Evolutionary conservation across 2,888 invertebrate species (phyloP), one percentile per base, ranked within the genome.

Genomic region (Coenonympha glycerion): DNA sequence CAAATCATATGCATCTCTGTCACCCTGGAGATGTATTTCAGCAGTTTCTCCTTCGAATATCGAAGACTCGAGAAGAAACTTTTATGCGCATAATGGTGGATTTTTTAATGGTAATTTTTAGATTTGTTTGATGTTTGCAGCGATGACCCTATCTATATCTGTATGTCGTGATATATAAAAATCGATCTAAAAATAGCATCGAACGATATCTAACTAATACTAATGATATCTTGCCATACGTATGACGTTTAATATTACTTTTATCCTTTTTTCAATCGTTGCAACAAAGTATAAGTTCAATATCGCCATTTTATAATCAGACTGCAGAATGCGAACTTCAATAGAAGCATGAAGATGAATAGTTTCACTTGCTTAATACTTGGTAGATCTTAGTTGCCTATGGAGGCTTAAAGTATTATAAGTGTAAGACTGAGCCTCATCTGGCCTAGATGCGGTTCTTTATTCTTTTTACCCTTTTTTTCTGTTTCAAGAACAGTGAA

Each of bases 371-470:
- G n/a, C n/a, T n/a, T n/a, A n/a, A n/a, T n/a, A n/a, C n/a, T n/a
- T n/a, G n/a, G n/a, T n/a, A n/a, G n/a, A n/a, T 36, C 36, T 36
- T 16, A 16, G 9, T 39, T 15, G 22, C 15, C 22, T 15, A 44
- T 31, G 22, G 31, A 21, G 30, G 34, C 40, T 36, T 40, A 51
- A 34, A 34, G 36, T 41, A 36, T 47, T 51, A 47, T 39, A 26
- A 28, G 15, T 22, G 22, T 22, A n/a, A 15, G 39, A 24, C 33
- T 41, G 36, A 51, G 51, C 46, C 15, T 28, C 41, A 41, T 19
- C 34, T 47, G 51, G 41, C 51, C 41, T 47, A 51, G 28, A 51
- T 51, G 31, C 21, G 34, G 26, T 41, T 36, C 34, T 40, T 45
- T n/a, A 6, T 26, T 26, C 9, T 51, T 51, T 26, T 46, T n/a